Evolutionary conservation across 2,113 vertebrate genomes (phyloP).

Genomic region (Leucosticte australis): DNA sequence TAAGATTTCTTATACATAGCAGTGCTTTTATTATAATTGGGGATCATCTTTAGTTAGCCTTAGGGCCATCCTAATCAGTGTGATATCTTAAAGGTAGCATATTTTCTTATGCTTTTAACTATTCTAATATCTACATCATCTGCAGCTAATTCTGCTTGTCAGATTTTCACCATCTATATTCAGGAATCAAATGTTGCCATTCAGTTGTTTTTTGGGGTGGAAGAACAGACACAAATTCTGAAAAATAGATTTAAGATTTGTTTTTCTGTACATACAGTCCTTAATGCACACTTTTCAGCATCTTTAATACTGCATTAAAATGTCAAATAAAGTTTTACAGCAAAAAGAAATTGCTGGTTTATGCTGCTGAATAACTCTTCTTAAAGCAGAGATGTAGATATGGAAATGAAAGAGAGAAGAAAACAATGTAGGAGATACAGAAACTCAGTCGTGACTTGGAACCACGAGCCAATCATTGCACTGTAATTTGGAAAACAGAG

Average conservation of each 20-base stretch:
- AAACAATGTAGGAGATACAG: conserved; percentile 42
- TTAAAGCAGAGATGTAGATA: not conserved
- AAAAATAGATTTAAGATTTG: not conserved
- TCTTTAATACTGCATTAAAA: not conserved
- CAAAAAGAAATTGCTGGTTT: not conserved
- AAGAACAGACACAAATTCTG: not conserved
- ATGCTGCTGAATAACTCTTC: conserved; percentile 9
- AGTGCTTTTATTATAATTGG: not conserved
- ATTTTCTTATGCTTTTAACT: not conserved
- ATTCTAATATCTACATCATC: not conserved
- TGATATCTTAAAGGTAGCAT: not conserved
- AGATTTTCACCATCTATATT: not conserved
- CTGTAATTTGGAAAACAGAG: conserved; percentile 41
- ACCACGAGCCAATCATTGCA: conserved; percentile 1
- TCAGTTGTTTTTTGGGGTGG: not conserved
- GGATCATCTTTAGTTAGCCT: not conserved
- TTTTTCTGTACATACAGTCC: not conserved
- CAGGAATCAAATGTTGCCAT: not conserved
- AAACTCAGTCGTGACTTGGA: conserved; percentile 55
- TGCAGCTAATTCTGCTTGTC: not conserved
- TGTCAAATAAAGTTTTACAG: not conserved
- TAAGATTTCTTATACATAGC: not conserved
- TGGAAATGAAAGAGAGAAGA: conserved; percentile 30
- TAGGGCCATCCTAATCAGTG: not conserved
- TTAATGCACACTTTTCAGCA: not conserved